Conservation (phyloP, 2,113 vertebrate species). For the Nematolebias whitei region DNA sequence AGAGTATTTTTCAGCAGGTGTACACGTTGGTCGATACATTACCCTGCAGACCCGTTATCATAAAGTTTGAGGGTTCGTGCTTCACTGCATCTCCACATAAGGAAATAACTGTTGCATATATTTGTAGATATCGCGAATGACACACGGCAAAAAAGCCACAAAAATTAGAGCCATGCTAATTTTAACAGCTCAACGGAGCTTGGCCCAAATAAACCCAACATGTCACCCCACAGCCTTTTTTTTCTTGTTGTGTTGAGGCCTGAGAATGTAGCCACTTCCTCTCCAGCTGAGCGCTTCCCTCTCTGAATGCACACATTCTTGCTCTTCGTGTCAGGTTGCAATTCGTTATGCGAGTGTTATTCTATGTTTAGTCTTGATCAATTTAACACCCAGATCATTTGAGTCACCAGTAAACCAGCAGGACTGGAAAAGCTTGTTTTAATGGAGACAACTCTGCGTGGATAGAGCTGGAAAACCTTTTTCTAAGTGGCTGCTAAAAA, state of each 20-base stretch:
- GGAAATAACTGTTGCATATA: not conserved
- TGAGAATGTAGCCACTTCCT: slow-evolving; percentile 62
- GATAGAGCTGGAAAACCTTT: not conserved
- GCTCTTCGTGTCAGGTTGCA: slow-evolving; percentile 12
- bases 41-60: too few species aligned
- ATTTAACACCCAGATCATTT: not conserved
- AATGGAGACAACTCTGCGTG: not conserved
- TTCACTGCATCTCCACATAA: slow-evolving; percentile 6
- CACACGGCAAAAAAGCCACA: slow-evolving; percentile 39
- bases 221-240: slow-evolving; percentile 15
- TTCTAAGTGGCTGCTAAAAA: not conserved
- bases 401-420: not conserved
- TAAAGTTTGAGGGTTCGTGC: too few species aligned
- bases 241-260: slow-evolving; percentile 22
- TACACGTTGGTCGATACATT: too few species aligned
- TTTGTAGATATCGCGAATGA: slow-evolving; percentile 26
- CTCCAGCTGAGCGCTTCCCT: slow-evolving; percentile 32
- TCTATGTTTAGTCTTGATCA: not conserved
- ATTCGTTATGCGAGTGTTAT: not conserved
- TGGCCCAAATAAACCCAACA: slow-evolving; percentile 5
- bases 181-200: slow-evolving; percentile 25
- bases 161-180: slow-evolving; percentile 26
- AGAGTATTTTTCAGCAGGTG: too few species aligned
- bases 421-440: not conserved
- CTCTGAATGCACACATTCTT: slow-evolving; percentile 16